Percentiles rank a stretch among this genome's conserved stretches.
phyloP scores from a whole-genome alignment of 2,113 vertebrate genomes.

The Pseudolaguvia tuberculata region DNA sequence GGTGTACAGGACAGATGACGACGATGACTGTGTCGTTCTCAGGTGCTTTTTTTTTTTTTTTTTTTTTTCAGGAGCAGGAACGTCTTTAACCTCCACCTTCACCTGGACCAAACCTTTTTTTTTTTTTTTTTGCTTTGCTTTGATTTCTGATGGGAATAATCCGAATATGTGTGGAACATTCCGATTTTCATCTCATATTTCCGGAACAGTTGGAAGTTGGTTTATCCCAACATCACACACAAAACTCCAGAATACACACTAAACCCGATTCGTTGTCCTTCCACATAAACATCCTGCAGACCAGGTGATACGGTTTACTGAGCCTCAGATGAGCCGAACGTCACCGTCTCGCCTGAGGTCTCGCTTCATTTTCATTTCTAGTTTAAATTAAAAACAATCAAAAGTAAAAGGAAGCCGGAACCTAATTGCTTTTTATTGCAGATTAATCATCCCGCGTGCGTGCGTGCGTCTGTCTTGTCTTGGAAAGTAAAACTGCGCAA shows the following conservation, averaged over 20 bases:
- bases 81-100: slow-evolving; percentile 20
- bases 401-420: background rate
- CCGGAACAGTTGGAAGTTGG: too few relatives aligned
- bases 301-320: too few relatives aligned
- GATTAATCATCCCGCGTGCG: background rate
- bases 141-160: slow-evolving; percentile 42
- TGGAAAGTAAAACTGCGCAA: background rate
- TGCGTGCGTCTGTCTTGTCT: too few relatives aligned
- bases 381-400: background rate
- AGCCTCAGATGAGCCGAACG: background rate
- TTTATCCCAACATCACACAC: too few relatives aligned
- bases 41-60: too few relatives aligned
- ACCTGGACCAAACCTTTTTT: slow-evolving; percentile 15
- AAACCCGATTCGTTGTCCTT: too few relatives aligned
- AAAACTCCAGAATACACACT: too few relatives aligned
- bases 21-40: slow-evolving; percentile 38
- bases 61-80: slow-evolving; percentile 9
- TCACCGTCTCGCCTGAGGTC: background rate
- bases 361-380: background rate
- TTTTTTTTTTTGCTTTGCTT: slow-evolving; percentile 39
- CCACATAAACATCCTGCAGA: too few relatives aligned
- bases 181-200: too few relatives aligned
- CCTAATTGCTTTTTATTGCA: background rate
- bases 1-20: background rate
- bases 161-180: slow-evolving; percentile 5